phyloP scores from a whole-genome alignment of 2,888 invertebrate species.

The Euproctis similis region DNA sequence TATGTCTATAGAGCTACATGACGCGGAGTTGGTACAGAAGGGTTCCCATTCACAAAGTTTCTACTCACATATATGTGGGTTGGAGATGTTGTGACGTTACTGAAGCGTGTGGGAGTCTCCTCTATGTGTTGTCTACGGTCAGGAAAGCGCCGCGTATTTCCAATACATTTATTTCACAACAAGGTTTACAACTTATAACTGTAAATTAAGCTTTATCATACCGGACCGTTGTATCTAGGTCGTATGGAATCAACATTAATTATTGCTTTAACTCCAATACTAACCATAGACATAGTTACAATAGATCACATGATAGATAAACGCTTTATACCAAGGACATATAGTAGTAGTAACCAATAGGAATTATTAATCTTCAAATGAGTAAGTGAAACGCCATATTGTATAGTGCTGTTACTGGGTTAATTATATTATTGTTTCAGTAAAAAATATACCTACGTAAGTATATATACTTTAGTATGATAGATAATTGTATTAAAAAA shows the following conservation, averaged over 20 bases:
- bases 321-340: conserved; percentile 67
- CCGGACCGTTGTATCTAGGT: conserved; percentile 69
- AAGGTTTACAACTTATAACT: conserved; percentile 74
- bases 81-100: conserved; percentile 23
- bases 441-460: conserved; percentile 51
- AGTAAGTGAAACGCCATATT: conserved; percentile 43
- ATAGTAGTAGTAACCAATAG: too few relatives aligned
- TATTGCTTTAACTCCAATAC: conserved; percentile 72
- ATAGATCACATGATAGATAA: conserved; percentile 75
- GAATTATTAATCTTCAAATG: conserved; percentile 41
- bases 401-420: conserved; percentile 51
- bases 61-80: conserved; percentile 24
- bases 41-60: conserved; percentile 48
- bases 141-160: conserved; percentile 60
- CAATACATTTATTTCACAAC: conserved; percentile 70
- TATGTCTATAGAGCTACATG: conserved; percentile 41
- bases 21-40: conserved; percentile 39
- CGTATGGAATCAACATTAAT: conserved; percentile 76
- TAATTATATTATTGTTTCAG: conserved; percentile 68
- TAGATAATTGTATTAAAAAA: conserved; percentile 64
- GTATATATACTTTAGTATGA: conserved; percentile 53
- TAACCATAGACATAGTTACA: conserved; percentile 67
- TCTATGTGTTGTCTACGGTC: conserved; percentile 66
- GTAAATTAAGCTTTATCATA: conserved; percentile 74
- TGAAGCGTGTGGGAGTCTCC: conserved; percentile 54